Percentiles rank a stretch among this genome's conserved stretches.
Conservation (phyloP, 64 coral and sea anemone species). For the Acropora yongei region DNA sequence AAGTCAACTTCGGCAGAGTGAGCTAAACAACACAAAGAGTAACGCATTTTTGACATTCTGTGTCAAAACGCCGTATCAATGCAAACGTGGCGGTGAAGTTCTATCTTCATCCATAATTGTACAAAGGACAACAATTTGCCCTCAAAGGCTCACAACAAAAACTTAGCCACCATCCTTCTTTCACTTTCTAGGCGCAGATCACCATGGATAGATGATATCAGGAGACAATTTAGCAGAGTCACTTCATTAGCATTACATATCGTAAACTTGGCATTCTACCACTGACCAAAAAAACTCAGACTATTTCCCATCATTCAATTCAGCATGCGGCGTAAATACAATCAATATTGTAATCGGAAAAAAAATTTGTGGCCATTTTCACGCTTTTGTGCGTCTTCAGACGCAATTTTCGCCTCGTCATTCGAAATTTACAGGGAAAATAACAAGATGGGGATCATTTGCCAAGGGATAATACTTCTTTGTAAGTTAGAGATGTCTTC, state of each 20-base stretch:
- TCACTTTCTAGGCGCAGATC: no score
- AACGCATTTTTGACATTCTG: not conserved
- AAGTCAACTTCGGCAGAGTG: not conserved
- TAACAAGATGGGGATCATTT: conserved; percentile 23
- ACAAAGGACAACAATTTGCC: not conserved
- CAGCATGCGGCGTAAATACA: no score
- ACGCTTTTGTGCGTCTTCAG: not conserved
- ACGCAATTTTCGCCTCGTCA: conserved; percentile 28
- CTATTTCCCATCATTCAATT: no score
- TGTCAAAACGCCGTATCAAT: not conserved
- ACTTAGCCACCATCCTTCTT: no score
- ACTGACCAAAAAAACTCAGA: not conserved
- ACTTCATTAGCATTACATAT: no score
- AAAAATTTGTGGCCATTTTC: not conserved
- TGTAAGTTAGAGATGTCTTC: conserved; percentile 7
- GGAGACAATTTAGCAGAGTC: not conserved
- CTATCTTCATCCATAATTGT: no score
- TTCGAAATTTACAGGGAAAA: not conserved
- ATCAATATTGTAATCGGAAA: no score
- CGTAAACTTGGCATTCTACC: not conserved
- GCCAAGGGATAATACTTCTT: not conserved
- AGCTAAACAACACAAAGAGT: not conserved
- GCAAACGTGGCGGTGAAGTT: conserved; percentile 19
- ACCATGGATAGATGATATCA: not conserved
- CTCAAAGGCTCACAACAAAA: not conserved